Evolutionary conservation across 2,888 invertebrate species (phyloP), one percentile per base, ranked within the genome.

Genomic region (Mayetiola destructor): DNA sequence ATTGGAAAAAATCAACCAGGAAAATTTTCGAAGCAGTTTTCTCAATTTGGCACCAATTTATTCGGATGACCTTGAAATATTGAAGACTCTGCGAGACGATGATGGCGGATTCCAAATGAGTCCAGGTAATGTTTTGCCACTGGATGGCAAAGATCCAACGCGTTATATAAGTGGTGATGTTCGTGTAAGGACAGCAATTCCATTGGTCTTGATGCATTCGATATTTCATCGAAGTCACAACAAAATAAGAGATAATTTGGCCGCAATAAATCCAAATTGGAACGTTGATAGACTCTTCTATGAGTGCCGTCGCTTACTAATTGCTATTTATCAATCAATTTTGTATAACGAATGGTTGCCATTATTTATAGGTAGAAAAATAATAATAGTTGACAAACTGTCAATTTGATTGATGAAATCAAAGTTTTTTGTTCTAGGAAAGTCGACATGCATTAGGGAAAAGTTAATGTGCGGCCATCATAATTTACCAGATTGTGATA

Each of bases 271-370:
- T 20, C 20, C 30, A 53, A 2, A 10, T 10, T 53, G 53, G 53
- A 20, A 18, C 12, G 12, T 30, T 20, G 53, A 53, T 20, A 18
- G 32, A 32, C 10, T 53, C 1, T 53, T 53, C 12, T 32, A 27
- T 12, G 53, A 53, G 12, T 14, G 6, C 1, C 29, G 53, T 30
- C 30, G 53, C 6, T 30, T 53, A 18, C 5, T 8, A 2, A 32
- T 53, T 18, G 30, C 32, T 12, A 14, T 18, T 10, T 32, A 53
- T 53, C 53, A 53, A 10, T 32, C 29, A 14, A 53, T 53, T 20
- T 18, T 32, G 10, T 32, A 32, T 53, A 10, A 53, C 20, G 53
- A 53, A 10, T 53, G 53, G 53, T 20, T 53, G 20, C 53, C 53
- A 10, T 8, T 32, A 20, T 27, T 32, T 32, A 18, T 53, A 32